Conservation (phyloP, 2,888 invertebrate species). For the Idaea straminata region DNA sequence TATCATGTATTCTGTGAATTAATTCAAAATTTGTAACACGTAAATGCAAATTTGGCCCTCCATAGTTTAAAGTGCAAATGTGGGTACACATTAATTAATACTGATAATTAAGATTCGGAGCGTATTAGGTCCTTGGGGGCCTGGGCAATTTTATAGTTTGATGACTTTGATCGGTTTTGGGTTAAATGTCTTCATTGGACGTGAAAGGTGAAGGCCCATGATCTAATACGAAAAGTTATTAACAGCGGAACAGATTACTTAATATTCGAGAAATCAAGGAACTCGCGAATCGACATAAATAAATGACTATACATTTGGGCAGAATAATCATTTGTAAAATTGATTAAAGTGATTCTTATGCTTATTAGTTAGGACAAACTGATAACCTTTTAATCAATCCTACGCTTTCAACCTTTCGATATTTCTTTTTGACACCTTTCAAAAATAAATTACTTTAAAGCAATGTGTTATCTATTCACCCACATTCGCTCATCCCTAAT, state of each 20-base stretch:
- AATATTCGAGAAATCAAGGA: neutral
- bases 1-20: slow-evolving; percentile 17
- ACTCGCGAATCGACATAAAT: neutral
- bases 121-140: neutral
- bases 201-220: neutral
- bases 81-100: slow-evolving; percentile 43
- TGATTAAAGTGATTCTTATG: neutral
- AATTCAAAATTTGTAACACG: slow-evolving; percentile 27
- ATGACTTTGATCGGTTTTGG: neutral
- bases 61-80: slow-evolving; percentile 42
- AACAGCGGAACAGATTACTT: neutral
- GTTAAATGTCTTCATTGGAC: neutral
- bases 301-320: neutral
- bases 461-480: neutral
- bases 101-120: slow-evolving; percentile 43
- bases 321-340: neutral
- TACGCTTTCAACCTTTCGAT: neutral
- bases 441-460: neutral
- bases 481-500: slow-evolving; percentile 3
- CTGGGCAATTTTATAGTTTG: neutral
- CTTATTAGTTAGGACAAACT: neutral
- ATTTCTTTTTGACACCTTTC: neutral
- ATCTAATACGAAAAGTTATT: neutral
- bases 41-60: slow-evolving; percentile 32
- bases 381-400: neutral